phyloP scores from a whole-genome alignment of 2,113 vertebrate genomes.

The Scartelaos histophorus region DNA sequence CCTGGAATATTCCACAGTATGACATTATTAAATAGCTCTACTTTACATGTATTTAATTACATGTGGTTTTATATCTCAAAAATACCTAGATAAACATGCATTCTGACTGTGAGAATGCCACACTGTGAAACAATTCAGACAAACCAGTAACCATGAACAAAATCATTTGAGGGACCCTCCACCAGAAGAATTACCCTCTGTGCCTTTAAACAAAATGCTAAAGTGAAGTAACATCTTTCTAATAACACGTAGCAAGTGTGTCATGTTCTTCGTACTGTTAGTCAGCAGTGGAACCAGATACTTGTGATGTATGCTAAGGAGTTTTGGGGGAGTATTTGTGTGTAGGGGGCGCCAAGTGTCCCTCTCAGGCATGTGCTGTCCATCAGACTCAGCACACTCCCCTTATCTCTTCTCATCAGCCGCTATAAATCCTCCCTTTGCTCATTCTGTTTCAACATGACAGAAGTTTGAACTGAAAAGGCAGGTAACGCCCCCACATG shows the following conservation, averaged over 20 bases:
- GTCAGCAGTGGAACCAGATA: conserved; percentile 19
- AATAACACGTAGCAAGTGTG: conserved; percentile 7
- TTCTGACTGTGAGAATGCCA: too few species aligned
- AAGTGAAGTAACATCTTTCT: conserved; percentile 12
- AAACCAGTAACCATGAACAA: too few species aligned
- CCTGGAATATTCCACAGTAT: too few species aligned
- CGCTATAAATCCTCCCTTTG: conserved; percentile 74
- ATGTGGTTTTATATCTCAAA: too few species aligned
- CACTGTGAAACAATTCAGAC: too few species aligned
- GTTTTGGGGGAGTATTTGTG: conserved; percentile 19
- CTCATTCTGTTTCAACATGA: conserved; percentile 78
- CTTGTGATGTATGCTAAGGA: conserved; percentile 34
- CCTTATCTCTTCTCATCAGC: conserved; percentile 78
- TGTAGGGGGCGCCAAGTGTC: conserved; percentile 58
- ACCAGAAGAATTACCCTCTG: too few species aligned
- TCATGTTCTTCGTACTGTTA: conserved; percentile 10
- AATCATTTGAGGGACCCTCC: too few species aligned
- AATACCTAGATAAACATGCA: too few species aligned
- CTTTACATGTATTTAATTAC: too few species aligned
- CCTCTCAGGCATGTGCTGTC: conserved; percentile 73
- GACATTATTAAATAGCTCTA: too few species aligned
- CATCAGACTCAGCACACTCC: conserved; percentile 64
- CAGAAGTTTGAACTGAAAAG: conserved; percentile 79
- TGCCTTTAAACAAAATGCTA: too few species aligned
- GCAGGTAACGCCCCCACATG: conserved; percentile 54